Evolutionary conservation across 2,888 invertebrate species (phyloP).

Genomic region (Drosophila monieri): DNA sequence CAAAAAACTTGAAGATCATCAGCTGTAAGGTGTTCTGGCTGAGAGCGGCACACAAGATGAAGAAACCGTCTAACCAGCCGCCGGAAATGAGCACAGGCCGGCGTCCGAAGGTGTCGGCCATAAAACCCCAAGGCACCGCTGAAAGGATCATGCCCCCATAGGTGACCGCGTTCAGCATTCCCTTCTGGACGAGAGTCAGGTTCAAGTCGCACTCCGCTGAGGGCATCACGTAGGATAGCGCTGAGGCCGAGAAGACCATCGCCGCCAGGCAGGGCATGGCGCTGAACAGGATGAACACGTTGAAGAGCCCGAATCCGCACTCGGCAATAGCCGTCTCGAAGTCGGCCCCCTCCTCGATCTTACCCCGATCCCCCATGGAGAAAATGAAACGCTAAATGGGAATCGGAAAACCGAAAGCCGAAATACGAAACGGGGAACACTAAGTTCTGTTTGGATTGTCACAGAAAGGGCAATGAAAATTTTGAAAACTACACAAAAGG

Average conservation of each 20-base stretch:
- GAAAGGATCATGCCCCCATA: conserved; percentile 92
- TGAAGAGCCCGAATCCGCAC: conserved; percentile 89
- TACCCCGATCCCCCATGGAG: conserved; percentile 35
- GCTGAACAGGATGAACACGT: conserved; percentile 86
- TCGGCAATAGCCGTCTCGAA: conserved; percentile 89
- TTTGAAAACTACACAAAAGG: conserved; percentile 45
- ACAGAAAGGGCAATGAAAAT: conserved; percentile 23
- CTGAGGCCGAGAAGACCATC: conserved; percentile 88
- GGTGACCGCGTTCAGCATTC: conserved; percentile 88
- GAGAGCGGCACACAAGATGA: conserved; percentile 87
- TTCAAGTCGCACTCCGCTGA: conserved; percentile 89
- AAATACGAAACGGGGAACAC: background rate
- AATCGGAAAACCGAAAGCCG: background rate
- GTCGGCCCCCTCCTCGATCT: conserved; percentile 83
- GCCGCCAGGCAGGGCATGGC: conserved; percentile 88
- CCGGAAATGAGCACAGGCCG: conserved; percentile 88
- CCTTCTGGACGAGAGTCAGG: conserved; percentile 88
- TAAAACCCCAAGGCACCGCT: conserved; percentile 90
- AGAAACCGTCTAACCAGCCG: conserved; percentile 86
- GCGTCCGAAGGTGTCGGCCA: conserved; percentile 89
- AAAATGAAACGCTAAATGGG: background rate
- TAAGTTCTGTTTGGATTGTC: background rate
- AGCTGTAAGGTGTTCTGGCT: conserved; percentile 88
- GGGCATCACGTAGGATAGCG: conserved; percentile 89
- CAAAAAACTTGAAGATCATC: conserved; percentile 88